A percentile compares a stretch with the other conserved stretches of the same genome.
These are phyloP conservation scores for Istiophorus platypterus DNA, from an alignment of 2,113 vertebrate species.

Conservation along the genomic window DNA sequence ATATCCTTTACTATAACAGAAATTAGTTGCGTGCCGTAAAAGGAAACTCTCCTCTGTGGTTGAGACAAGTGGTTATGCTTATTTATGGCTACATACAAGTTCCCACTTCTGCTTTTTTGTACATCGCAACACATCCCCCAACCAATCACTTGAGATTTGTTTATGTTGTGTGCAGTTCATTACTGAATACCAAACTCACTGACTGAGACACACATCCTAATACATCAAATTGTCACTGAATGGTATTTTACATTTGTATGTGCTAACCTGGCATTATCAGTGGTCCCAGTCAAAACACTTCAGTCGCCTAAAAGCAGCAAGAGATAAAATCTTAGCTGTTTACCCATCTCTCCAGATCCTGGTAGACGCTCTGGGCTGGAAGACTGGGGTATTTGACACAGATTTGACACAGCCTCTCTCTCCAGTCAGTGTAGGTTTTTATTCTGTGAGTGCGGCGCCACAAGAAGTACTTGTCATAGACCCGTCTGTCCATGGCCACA, in stretches of 20 bases:
- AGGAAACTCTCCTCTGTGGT: background rate
- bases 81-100: constrained; percentile 1
- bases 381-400: constrained; percentile 81
- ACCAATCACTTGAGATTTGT: background rate
- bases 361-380: constrained; percentile 77
- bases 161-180: background rate
- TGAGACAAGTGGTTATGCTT: background rate
- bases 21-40: no score
- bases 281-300: background rate
- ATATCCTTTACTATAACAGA: background rate
- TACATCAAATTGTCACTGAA: background rate
- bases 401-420: constrained; percentile 77
- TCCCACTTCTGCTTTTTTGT: constrained; percentile 16
- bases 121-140: background rate
- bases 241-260: constrained; percentile 1
- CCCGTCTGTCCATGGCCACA: constrained; percentile 62
- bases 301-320: background rate
- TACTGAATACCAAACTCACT: background rate
- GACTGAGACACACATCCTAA: background rate
- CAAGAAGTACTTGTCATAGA: constrained; percentile 77
- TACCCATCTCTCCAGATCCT: constrained; percentile 87
- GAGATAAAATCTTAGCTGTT: constrained; percentile 11
- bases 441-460: constrained; percentile 76
- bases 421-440: constrained; percentile 70
- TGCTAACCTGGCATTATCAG: background rate